A percentile compares a stretch with the other conserved stretches of the same genome.
phyloP scores from a whole-genome alignment of 2,797 vertebrate genomes.

The Paramormyrops hopkinsi region DNA sequence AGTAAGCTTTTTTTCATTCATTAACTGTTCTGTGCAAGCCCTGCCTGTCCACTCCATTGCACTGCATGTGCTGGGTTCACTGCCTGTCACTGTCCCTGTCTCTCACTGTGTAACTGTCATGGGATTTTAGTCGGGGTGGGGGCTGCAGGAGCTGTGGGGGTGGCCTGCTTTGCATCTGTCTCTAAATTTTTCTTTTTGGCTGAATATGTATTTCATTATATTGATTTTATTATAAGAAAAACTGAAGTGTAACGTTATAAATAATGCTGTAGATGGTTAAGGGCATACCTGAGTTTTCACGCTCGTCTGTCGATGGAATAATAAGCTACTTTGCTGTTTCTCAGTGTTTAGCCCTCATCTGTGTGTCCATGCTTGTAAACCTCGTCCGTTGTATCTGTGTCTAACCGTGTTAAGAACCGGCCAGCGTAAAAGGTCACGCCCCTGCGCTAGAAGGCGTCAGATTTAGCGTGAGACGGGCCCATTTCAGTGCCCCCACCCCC shows the following conservation, averaged over 20 bases:
- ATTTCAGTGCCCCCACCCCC: not conserved
- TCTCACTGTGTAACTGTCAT: slow-evolving; percentile 41
- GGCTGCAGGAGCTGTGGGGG: not conserved
- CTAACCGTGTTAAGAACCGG: not conserved
- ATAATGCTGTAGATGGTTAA: not conserved
- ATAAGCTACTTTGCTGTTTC: not conserved
- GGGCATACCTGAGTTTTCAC: not conserved
- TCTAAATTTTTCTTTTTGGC: slow-evolving; percentile 14
- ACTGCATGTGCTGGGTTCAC: slow-evolving; percentile 57
- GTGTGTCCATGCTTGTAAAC: not conserved
- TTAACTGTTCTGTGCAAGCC: slow-evolving; percentile 88
- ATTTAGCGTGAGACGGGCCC: not conserved
- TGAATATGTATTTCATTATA: not conserved
- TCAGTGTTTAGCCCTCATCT: not conserved
- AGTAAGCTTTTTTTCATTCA: slow-evolving; percentile 99
- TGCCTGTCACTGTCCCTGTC: slow-evolving; percentile 33
- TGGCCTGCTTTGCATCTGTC: slow-evolving; percentile 43
- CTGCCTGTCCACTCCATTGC: slow-evolving; percentile 58
- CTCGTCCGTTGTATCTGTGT: not conserved
- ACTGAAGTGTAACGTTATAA: slow-evolving; percentile 21
- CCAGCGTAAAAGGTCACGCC: not conserved
- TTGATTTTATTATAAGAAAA: not conserved
- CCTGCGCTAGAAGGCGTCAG: not conserved
- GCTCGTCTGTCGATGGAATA: not conserved
- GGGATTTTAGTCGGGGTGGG: slow-evolving; percentile 55